phyloP scores from a whole-genome alignment of 2,888 invertebrate species.

The Cephus runcator region DNA sequence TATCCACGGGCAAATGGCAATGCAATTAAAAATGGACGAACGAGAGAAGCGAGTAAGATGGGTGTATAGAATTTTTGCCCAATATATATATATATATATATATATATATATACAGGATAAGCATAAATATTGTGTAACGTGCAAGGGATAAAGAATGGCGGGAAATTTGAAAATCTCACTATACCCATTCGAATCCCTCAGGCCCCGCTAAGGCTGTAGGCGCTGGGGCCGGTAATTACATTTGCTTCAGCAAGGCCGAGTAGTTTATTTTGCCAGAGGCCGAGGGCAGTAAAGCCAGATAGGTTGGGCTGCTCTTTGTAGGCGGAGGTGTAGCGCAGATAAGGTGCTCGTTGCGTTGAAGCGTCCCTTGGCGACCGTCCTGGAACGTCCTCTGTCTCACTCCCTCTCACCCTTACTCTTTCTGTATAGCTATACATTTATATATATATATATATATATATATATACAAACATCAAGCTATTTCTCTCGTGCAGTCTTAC shows the following conservation, averaged over 20 bases:
- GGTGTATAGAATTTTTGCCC: neutral
- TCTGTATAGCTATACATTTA: neutral
- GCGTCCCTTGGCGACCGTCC: conserved; percentile 59
- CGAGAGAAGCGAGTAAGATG: neutral
- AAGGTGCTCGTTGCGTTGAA: conserved; percentile 63
- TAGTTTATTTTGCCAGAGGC: conserved; percentile 11
- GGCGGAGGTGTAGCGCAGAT: conserved; percentile 57
- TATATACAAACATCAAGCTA: neutral
- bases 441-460: too few species aligned
- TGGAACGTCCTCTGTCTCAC: conserved; percentile 31
- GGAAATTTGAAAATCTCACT: neutral
- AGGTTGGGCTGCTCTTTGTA: conserved; percentile 46
- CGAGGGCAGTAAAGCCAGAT: conserved; percentile 44
- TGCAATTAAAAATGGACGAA: neutral
- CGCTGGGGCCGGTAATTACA: conserved; percentile 1
- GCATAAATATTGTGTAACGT: neutral
- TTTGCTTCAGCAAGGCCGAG: neutral
- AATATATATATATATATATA: too few species aligned
- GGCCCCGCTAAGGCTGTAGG: neutral
- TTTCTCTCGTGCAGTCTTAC: neutral
- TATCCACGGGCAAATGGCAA: neutral
- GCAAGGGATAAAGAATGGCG: neutral
- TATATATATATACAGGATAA: rapidly evolving
- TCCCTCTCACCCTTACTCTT: conserved; percentile 29
- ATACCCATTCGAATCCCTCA: neutral